Base-by-base conservation (phyloP, 1,140 invertebrate genomes). In the Lordiphosa collinella region DNA sequence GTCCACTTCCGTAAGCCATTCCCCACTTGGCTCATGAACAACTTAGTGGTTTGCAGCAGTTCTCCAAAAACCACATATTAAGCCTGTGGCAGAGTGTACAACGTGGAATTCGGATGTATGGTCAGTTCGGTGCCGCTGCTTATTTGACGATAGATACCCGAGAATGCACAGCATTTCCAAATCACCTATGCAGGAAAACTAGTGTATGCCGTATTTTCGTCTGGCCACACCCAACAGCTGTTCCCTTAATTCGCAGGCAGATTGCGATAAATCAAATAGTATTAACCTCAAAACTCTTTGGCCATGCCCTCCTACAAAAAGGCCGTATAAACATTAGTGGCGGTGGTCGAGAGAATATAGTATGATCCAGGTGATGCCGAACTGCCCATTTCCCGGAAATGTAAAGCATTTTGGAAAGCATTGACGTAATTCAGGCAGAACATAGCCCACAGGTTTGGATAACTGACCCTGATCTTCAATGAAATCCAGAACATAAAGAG, bases 341-440 rank as follows among this genome's bases (percentile, higher is more conserved):
- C 50, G 91, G 89, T 0, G 95, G 94, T 16, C 91, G 92, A n/a
- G 94, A 90, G 80, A 97, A 97, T 2, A 98, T 91, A 66, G 95
- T 94, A 89, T 98, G 94, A 4, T 99, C 95, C 92, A 99, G 97
- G 4, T 91, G 47, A 99, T 96, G 1, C 94, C 0, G 94, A 94
- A 89, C 97, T 99, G 2, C 93, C 95, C 90, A 95, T 94, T 72
- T 96, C 8, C 92, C 94, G 92, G 86, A 65, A 68, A 89, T 90
- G 7, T 98, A 92, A 2, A 99, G 88, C 90, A 97, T 95, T 89
- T 97, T 98, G 0, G 96, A 94, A 70, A 96, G 93, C 89, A 95
- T 93, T 2, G 98, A 97, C 57, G 92, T 91, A 0, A 99, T 89
- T 99, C 98, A 0, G 97, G 96, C 93, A 99, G 97, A 56, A 93